Evolutionary conservation across 2,113 vertebrate genomes (phyloP).

Genomic region (Beaufortia kweichowensis): DNA sequence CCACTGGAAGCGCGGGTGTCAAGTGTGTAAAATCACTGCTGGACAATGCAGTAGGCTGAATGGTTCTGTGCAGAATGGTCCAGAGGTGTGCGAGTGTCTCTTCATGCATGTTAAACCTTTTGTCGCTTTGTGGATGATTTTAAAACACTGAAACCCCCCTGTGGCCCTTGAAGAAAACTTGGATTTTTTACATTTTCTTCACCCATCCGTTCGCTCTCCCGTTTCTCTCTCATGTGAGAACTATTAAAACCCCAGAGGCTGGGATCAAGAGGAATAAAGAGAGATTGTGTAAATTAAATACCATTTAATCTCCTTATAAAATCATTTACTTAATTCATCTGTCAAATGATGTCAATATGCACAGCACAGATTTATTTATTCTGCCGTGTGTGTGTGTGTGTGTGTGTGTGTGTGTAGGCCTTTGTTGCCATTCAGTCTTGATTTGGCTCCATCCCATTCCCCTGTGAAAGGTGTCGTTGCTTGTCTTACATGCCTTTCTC

Average conservation of each 20-base stretch:
- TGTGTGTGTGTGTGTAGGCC: conserved; percentile 52
- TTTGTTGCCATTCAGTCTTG: conserved; percentile 50
- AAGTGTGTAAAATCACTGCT: conserved; percentile 24
- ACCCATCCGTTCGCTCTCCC: conserved; percentile 40
- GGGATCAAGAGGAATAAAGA: conserved; percentile 67
- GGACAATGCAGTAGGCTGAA: conserved; percentile 37
- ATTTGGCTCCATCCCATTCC: conserved; percentile 42
- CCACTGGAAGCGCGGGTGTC: conserved; percentile 25
- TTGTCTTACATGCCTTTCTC: conserved; percentile 41
- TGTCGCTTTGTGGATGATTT: conserved; percentile 39
- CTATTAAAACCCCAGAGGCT: conserved; percentile 61
- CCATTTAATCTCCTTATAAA: conserved; percentile 85
- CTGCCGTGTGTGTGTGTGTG: conserved; percentile 52
- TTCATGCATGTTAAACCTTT: conserved; percentile 40
- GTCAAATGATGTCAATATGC: conserved; percentile 81
- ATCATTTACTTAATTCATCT: conserved; percentile 86
- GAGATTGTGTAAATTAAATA: conserved; percentile 81
- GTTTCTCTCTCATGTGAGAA: conserved; percentile 47
- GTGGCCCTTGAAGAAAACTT: conserved; percentile 51
- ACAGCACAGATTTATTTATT: conserved; percentile 69
- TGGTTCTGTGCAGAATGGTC: conserved; percentile 24
- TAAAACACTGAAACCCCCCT: conserved; percentile 12
- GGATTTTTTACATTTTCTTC: conserved; percentile 33
- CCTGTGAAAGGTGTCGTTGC: conserved; percentile 43
- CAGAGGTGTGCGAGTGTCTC: conserved; percentile 27